phyloP scores from a whole-genome alignment of 2,113 vertebrate species.

The Heterotilapia buettikoferi region DNA sequence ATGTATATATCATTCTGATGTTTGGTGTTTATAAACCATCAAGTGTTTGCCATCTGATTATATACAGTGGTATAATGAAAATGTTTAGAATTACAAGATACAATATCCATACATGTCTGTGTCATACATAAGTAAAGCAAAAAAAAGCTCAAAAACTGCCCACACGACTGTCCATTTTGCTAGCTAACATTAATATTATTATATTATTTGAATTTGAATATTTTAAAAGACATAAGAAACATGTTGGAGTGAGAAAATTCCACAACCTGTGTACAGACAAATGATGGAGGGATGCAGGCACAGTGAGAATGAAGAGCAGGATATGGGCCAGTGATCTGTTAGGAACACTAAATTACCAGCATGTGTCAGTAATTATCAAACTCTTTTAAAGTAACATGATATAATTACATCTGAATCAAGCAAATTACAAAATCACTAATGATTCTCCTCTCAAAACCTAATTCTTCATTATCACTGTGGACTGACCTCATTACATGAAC shows the following conservation, averaged over 20 bases:
- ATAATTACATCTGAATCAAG: slow-evolving; percentile 64
- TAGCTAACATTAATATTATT: background rate
- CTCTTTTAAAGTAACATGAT: slow-evolving; percentile 64
- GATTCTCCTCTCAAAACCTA: slow-evolving; percentile 49
- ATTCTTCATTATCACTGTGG: slow-evolving; percentile 41
- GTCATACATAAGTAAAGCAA: background rate
- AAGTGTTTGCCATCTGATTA: background rate
- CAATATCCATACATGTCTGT: background rate
- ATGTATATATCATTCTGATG: background rate
- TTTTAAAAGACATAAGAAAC: background rate
- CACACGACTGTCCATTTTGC: background rate
- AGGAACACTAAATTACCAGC: slow-evolving; percentile 56
- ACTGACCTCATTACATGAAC: slow-evolving; percentile 45
- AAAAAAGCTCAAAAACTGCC: background rate
- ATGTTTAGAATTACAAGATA: background rate
- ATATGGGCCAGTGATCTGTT: slow-evolving; percentile 45
- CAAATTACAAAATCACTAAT: slow-evolving; percentile 63
- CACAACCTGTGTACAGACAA: background rate
- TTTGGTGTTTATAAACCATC: background rate
- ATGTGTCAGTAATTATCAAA: slow-evolving; percentile 69
- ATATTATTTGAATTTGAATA: background rate
- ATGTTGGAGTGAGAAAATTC: background rate
- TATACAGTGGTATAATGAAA: background rate
- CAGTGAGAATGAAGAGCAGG: background rate
- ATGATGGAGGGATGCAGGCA: background rate